These are phyloP conservation scores for Ptyas mucosa DNA, from an alignment of 2,113 vertebrate genomes.

Conservation along the genomic window DNA sequence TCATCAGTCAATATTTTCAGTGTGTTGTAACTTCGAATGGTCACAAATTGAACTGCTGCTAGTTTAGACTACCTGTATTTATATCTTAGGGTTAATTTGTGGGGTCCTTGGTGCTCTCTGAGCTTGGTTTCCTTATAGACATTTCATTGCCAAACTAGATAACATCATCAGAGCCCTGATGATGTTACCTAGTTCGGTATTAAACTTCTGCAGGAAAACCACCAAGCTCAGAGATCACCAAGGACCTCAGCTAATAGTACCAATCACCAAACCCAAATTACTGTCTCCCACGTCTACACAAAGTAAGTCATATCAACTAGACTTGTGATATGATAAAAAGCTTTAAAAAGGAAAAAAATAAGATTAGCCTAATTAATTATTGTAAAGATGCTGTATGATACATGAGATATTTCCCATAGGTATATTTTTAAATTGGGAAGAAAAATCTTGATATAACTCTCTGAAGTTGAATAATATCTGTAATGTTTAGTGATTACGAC, in stretches of 20 bases:
- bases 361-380: background rate
- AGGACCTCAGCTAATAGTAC: background rate
- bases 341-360: background rate
- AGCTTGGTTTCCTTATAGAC: background rate
- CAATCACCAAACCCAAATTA: background rate
- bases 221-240: background rate
- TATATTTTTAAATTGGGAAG: background rate
- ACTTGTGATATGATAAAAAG: background rate
- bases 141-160: background rate
- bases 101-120: background rate
- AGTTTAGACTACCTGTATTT: background rate
- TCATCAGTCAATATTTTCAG: background rate
- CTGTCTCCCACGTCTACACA: background rate
- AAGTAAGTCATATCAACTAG: background rate
- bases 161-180: background rate
- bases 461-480: background rate
- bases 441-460: background rate
- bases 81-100: background rate
- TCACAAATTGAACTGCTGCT: background rate
- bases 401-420: background rate
- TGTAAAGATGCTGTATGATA: background rate
- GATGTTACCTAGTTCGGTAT: background rate
- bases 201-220: background rate
- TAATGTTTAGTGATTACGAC: background rate
- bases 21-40: background rate